Evolutionary conservation across 2,113 vertebrate species (phyloP).

Genomic region (Casuarius casuarius): DNA sequence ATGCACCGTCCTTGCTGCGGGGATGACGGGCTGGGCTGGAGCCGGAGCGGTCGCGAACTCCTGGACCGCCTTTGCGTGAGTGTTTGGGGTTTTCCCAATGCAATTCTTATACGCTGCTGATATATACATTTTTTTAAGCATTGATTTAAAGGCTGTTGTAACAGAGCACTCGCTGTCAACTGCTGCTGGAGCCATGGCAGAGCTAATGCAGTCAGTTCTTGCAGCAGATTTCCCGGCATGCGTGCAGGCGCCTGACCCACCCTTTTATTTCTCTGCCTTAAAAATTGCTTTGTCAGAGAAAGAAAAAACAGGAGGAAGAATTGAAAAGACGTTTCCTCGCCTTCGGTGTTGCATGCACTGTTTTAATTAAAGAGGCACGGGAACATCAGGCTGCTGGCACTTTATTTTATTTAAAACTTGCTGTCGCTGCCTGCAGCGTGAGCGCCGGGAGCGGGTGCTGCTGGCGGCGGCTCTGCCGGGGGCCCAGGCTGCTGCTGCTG

Average conservation of each 20-base stretch:
- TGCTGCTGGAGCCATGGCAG: neutral
- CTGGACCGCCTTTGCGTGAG: slow-evolving; percentile 27
- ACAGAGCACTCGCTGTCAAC: neutral
- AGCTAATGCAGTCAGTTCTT: neutral
- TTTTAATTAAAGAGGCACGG: neutral
- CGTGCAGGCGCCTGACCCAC: neutral
- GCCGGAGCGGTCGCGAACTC: accelerated
- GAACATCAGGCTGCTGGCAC: neutral
- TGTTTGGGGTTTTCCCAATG: neutral
- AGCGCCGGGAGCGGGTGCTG: too few species aligned
- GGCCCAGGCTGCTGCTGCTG: too few species aligned
- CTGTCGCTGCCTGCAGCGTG: neutral
- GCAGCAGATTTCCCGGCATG: slow-evolving; percentile 59
- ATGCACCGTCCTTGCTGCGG: neutral
- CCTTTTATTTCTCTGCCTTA: neutral
- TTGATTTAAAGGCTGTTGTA: accelerated
- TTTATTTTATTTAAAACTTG: neutral
- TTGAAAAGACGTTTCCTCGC: neutral
- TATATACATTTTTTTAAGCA: too few species aligned
- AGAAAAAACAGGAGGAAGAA: neutral
- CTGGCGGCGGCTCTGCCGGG: neutral
- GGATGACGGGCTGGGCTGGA: neutral
- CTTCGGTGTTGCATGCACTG: accelerated
- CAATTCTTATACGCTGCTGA: accelerated
- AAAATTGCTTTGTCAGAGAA: slow-evolving; percentile 24